These are phyloP conservation scores for Athalia circularis DNA, from an alignment of 2,888 invertebrate species.

Conservation along the genomic window DNA sequence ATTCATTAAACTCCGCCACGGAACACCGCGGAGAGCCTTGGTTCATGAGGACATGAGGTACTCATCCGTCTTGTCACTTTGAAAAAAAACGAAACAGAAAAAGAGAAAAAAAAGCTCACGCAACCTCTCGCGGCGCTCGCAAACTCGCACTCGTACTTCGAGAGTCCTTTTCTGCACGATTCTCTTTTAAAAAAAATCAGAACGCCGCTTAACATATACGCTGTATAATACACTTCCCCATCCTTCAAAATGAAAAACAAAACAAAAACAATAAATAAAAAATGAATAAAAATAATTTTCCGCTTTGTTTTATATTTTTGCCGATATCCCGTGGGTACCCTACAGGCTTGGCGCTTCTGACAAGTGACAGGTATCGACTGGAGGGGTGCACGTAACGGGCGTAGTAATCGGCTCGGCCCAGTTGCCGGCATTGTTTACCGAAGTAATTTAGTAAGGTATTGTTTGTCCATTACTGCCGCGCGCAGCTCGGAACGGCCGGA, in stretches of 20 bases:
- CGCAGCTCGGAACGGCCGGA: background rate
- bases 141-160: background rate
- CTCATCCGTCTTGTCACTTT: constrained; percentile 30
- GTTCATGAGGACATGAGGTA: background rate
- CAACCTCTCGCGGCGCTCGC: too few relatives aligned
- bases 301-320: background rate
- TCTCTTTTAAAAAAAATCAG: too few relatives aligned
- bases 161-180: background rate
- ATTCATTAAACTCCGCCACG: constrained; percentile 36
- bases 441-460: constrained; percentile 47
- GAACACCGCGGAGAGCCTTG: constrained; percentile 11
- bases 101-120: too few relatives aligned
- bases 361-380: constrained; percentile 36
- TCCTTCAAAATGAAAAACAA: too few relatives aligned
- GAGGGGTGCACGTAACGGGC: background rate
- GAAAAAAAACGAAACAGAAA: background rate
- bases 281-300: too few relatives aligned
- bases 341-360: constrained; percentile 5
- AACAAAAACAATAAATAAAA: too few relatives aligned
- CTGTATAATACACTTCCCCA: too few relatives aligned
- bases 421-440: constrained; percentile 16
- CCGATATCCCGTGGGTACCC: background rate
- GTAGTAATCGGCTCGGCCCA: constrained; percentile 6
- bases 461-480: background rate
- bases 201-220: too few relatives aligned